Evolutionary conservation across 2,888 invertebrate species (phyloP).

Genomic region (Ennomos fuscantarius): DNA sequence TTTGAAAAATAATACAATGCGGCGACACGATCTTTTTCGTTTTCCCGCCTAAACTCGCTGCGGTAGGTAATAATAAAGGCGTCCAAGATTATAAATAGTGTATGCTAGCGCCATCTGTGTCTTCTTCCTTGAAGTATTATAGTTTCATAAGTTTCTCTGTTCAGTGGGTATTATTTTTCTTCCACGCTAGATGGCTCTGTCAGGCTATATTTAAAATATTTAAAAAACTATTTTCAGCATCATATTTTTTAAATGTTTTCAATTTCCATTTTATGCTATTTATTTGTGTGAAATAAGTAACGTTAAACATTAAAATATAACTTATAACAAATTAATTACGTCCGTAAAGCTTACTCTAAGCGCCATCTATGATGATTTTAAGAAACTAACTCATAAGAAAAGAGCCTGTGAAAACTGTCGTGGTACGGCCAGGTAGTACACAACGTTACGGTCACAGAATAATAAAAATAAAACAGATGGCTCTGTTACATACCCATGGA

Average conservation of each 20-base stretch:
- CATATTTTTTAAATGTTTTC: too few relatives aligned
- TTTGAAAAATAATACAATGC: too few relatives aligned
- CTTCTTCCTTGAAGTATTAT: not conserved
- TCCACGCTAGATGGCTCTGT: slow-evolving; percentile 13
- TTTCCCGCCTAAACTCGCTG: too few relatives aligned
- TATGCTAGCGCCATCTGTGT: slow-evolving; percentile 12
- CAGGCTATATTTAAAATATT: not conserved
- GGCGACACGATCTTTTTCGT: too few relatives aligned
- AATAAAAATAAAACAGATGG: slow-evolving; percentile 16
- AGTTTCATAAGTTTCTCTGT: not conserved
- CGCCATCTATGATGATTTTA: slow-evolving; percentile 13
- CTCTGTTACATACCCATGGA: slow-evolving; percentile 1
- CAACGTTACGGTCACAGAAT: not conserved
- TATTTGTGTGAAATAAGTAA: too few relatives aligned
- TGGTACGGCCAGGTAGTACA: too few relatives aligned
- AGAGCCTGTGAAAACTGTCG: not conserved
- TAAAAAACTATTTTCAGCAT: too few relatives aligned
- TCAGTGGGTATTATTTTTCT: not conserved
- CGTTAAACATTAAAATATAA: too few relatives aligned
- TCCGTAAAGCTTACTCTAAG: not conserved
- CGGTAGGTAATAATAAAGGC: too few relatives aligned
- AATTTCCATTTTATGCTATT: too few relatives aligned
- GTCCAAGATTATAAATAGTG: too few relatives aligned
- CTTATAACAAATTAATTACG: too few relatives aligned
- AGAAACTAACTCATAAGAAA: not conserved